Base-by-base conservation (phyloP, 2,797 vertebrate species). In the Mormyrus hasselquistii region DNA sequence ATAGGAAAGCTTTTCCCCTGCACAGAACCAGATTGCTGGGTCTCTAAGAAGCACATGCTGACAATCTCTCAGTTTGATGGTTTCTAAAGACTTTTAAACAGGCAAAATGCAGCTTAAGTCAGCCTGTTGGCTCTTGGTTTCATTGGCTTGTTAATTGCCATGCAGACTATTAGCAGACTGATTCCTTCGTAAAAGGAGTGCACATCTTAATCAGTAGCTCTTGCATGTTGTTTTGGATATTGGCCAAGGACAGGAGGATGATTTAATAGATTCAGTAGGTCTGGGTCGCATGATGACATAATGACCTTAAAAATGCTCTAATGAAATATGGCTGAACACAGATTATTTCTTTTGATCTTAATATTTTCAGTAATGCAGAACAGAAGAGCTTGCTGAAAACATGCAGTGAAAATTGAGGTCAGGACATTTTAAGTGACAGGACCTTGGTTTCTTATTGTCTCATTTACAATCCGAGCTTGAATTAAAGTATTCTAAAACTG, bases 181-280 rank as follows among this genome's bases (percentile, higher is more conserved):
- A 14, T 50, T 50, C 10, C n/a, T n/a, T 85, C 4, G 4, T 85
- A 34, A 85, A 85, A 85, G 50, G 8, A 50, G n/a, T 85, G 44
- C 8, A 10, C n/a, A 29, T 85, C 22, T 53, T 25, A 25, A 34
- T 52, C 59, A 14, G 38, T 88, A 53, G 55, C 65, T 53, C 25
- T 79, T 79, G 59, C 7, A 50, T 34, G 22, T 86, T 49, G 52
- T 34, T 88, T 49, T 88, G 57, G 34, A 86, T 53, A 22, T 47
- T 82, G 25, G 84, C 82, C 44, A 62, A 79, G 62, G 14, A 57
- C 14, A 62, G 82, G 34, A 87, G 41, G 50, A 79, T 62, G 88
- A 76, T 90, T 85, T 86, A 59, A 50, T 22, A 86, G 52, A 62
- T 86, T 86, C 88, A 90, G 38, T 19, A 79, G 34, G 44, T 87